Conservation (phyloP, 2,113 vertebrate species). For the Ailuropoda melanoleuca region DNA sequence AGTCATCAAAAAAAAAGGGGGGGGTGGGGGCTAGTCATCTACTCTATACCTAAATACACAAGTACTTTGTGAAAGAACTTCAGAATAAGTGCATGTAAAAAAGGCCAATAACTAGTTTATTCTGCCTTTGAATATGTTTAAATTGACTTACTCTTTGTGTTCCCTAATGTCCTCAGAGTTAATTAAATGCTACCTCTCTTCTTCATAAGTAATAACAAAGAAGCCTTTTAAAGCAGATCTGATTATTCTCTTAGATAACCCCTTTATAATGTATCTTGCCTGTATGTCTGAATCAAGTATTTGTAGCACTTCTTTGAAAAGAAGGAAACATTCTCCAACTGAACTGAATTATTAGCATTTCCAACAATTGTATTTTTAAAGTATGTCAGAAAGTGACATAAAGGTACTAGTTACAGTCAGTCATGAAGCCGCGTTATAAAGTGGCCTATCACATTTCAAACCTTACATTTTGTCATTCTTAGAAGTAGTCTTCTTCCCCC, state of each 20-base stretch:
- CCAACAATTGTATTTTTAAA: slow-evolving; percentile 2
- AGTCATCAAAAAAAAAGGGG: not conserved
- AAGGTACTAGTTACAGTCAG: slow-evolving; percentile 22
- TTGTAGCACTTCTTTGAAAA: not conserved
- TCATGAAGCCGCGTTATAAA: not conserved
- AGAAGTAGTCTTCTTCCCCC: not conserved
- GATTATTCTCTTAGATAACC: not conserved
- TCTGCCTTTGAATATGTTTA: not conserved
- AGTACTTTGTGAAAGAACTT: not conserved
- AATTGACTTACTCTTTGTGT: not conserved
- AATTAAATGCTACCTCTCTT: not conserved
- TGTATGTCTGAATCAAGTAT: not conserved
- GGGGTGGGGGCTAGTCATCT: accelerated
- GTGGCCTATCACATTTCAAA: slow-evolving; percentile 34
- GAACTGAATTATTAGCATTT: slow-evolving; percentile 44
- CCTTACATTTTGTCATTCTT: slow-evolving; percentile 7
- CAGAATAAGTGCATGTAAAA: not conserved
- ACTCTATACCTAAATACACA: not conserved
- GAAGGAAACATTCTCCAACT: not conserved
- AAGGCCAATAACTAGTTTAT: not conserved
- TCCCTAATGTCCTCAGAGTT: not conserved
- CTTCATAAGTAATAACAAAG: not conserved
- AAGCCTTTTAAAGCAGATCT: not conserved
- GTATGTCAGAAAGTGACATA: slow-evolving; percentile 61
- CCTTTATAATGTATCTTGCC: not conserved